A percentile compares a stretch with the other conserved stretches of the same genome.
These are phyloP conservation scores for Diorhabda carinulata DNA, from an alignment of 1,140 invertebrate genomes.

Conservation along the genomic window DNA sequence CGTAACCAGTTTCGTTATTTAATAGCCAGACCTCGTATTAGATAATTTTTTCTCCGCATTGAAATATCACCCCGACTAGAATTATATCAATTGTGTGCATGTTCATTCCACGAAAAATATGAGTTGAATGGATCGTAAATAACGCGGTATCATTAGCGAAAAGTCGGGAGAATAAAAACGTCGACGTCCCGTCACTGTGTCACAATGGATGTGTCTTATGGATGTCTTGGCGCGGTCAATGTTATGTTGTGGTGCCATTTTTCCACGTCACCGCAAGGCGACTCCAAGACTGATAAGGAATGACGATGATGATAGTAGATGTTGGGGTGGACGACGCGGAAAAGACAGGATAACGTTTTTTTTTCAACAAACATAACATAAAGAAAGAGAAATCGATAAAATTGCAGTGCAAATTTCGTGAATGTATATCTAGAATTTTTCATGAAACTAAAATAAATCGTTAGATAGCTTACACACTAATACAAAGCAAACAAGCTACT, in stretches of 20 bases:
- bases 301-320: conserved; percentile 20
- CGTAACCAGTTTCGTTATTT: no score
- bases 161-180: conserved; percentile 24
- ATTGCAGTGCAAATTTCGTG: no score
- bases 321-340: not conserved
- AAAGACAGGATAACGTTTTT: not conserved
- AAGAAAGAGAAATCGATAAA: not conserved
- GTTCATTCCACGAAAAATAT: conserved; percentile 12
- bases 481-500: no score
- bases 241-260: conserved; percentile 47
- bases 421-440: no score
- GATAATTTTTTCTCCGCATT: not conserved
- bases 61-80: not conserved
- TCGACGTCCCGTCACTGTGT: conserved; percentile 33
- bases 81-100: conserved; percentile 5
- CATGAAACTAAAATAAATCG: no score
- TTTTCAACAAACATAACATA: not conserved
- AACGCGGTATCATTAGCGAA: conserved; percentile 22
- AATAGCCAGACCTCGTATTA: no score
- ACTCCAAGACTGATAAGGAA: conserved; percentile 46
- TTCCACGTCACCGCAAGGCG: conserved; percentile 47
- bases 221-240: conserved; percentile 45
- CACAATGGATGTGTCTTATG: conserved; percentile 39
- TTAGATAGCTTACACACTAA: no score
- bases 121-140: conserved; percentile 19